Evolutionary conservation across 2,797 vertebrate species (phyloP).

Genomic region (Syngnathus rostellatus): DNA sequence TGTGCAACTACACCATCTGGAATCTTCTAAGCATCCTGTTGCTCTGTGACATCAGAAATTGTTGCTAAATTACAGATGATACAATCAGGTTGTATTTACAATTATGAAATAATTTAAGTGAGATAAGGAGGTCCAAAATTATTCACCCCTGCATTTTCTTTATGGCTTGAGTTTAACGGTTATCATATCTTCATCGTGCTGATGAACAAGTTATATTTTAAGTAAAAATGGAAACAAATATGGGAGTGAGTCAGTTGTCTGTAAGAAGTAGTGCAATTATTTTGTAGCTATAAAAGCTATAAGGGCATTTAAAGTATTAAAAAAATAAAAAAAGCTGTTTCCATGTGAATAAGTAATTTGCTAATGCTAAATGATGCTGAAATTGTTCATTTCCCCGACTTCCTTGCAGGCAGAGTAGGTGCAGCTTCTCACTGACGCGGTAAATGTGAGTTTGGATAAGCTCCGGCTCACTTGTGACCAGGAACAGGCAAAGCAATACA

Average conservation of each 20-base stretch:
- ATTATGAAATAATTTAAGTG: neutral
- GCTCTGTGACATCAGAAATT: neutral
- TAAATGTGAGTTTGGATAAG: neutral
- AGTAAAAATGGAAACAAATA: neutral
- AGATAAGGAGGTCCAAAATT: neutral
- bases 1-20: constrained; percentile 38
- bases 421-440: neutral
- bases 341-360: neutral
- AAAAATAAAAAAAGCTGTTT: neutral
- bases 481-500: neutral
- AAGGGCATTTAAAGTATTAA: neutral
- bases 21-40: neutral
- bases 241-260: too few relatives aligned
- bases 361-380: neutral
- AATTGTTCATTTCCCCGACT: neutral
- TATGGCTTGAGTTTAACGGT: neutral
- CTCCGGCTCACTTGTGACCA: neutral
- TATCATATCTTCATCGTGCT: neutral
- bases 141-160: neutral
- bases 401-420: neutral
- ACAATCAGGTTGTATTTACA: neutral
- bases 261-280: neutral
- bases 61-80: neutral
- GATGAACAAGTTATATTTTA: neutral
- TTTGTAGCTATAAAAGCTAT: neutral